Conservation (phyloP, 2,888 invertebrate genomes). For the Holacanthella duospinosa region DNA sequence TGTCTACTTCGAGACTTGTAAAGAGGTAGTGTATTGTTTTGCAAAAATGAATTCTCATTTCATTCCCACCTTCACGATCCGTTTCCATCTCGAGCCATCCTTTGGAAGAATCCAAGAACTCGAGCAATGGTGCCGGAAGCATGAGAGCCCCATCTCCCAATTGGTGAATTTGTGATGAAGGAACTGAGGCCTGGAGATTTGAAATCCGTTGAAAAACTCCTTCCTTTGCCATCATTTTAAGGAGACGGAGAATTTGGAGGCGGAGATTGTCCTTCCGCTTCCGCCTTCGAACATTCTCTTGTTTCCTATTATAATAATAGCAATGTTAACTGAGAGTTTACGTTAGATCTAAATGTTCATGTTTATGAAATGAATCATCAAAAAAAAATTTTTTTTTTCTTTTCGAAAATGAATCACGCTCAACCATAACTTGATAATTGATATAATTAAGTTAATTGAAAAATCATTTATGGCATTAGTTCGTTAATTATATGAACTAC, state of each 20-base stretch:
- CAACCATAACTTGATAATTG: too few relatives aligned
- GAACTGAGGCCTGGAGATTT: slow-evolving; percentile 9
- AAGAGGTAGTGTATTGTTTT: slow-evolving; percentile 26
- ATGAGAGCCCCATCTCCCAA: slow-evolving; percentile 7
- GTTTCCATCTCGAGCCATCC: slow-evolving; percentile 35
- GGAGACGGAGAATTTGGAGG: slow-evolving; percentile 77
- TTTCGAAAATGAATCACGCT: too few relatives aligned
- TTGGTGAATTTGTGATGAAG: slow-evolving; percentile 1
- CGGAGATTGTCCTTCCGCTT: slow-evolving; percentile 83
- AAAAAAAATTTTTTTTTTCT: too few relatives aligned
- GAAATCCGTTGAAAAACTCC: slow-evolving; percentile 62
- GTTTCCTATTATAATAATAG: too few relatives aligned
- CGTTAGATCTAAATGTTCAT: too few relatives aligned
- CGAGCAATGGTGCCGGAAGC: slow-evolving; percentile 26
- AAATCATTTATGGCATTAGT: too few relatives aligned
- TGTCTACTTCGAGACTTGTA: slow-evolving; percentile 32
- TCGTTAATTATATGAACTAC: too few relatives aligned
- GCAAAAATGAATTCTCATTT: slow-evolving; percentile 33
- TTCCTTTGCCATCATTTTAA: slow-evolving; percentile 84
- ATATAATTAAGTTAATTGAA: too few relatives aligned
- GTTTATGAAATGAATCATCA: too few relatives aligned
- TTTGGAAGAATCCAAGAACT: slow-evolving; percentile 34
- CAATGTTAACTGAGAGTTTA: too few relatives aligned
- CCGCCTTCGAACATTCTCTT: slow-evolving; percentile 88
- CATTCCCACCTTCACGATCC: slow-evolving; percentile 35